Evolutionary conservation across 2,888 invertebrate genomes (phyloP).

Genomic region (Leptinotarsa juncta): DNA sequence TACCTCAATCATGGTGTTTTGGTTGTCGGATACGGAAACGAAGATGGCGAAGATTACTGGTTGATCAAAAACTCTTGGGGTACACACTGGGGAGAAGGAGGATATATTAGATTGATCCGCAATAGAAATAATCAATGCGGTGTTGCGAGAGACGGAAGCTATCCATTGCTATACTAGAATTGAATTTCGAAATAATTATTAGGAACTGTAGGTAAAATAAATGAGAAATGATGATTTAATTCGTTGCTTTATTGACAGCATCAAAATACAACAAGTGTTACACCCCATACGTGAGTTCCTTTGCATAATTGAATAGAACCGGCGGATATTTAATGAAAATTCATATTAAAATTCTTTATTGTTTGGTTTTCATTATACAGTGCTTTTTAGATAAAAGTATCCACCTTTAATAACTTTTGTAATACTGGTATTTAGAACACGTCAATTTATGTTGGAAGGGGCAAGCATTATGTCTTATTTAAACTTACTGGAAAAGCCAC

Average conservation of each 20-base stretch:
- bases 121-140: conserved; percentile 11
- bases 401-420: too few species aligned
- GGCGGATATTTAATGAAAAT: too few species aligned
- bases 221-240: neutral
- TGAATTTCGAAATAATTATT: neutral
- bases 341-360: too few species aligned
- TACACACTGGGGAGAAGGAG: conserved; percentile 55
- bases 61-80: conserved; percentile 77
- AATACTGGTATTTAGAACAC: too few species aligned
- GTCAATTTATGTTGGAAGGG: too few species aligned
- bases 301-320: too few species aligned
- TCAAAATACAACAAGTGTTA: too few species aligned
- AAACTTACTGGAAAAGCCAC: too few species aligned
- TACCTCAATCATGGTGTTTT: conserved; percentile 23
- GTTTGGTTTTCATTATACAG: too few species aligned
- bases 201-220: neutral
- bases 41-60: conserved; percentile 73
- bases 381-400: too few species aligned
- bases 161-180: neutral
- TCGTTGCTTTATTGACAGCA: neutral
- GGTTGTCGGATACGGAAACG: conserved; percentile 46
- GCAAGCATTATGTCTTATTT: too few species aligned
- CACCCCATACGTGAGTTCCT: too few species aligned
- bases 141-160: neutral
- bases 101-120: conserved; percentile 55